Conservation (phyloP, 2,888 invertebrate genomes). For the Pinctada fucata region DNA sequence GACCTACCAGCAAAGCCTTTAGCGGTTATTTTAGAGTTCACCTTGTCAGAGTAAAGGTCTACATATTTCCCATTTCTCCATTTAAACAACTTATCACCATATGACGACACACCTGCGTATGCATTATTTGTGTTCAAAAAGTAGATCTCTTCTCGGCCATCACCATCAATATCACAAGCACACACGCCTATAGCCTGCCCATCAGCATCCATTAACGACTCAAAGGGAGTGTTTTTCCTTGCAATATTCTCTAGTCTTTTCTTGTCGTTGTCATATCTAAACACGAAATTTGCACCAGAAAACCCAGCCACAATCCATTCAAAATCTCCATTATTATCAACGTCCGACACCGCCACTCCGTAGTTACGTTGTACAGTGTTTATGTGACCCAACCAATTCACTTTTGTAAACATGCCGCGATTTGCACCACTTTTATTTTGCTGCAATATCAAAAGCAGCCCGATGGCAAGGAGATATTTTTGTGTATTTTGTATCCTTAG, state of each 20-base stretch:
- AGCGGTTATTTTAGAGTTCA: conserved; percentile 49
- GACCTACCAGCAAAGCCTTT: conserved; percentile 62
- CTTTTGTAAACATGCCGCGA: too few species aligned
- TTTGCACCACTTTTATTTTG: too few species aligned
- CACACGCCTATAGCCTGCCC: conserved; percentile 67
- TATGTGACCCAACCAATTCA: conserved; percentile 23
- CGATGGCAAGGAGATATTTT: too few species aligned
- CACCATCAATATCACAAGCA: conserved; percentile 73
- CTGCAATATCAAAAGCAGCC: too few species aligned
- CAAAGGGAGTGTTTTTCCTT: conserved; percentile 49
- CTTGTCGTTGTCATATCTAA: conserved; percentile 56
- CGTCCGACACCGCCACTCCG: conserved; percentile 68
- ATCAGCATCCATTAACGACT: conserved; percentile 54
- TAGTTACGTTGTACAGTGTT: conserved; percentile 61
- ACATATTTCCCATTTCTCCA: conserved; percentile 59
- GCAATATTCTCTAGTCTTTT: conserved; percentile 62
- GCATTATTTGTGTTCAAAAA: conserved; percentile 67
- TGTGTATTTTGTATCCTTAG: too few species aligned
- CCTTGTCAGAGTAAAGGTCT: conserved; percentile 59
- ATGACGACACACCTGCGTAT: conserved; percentile 51
- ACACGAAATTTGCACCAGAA: conserved; percentile 63
- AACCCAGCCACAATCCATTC: conserved; percentile 68
- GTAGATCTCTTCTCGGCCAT: conserved; percentile 72
- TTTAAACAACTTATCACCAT: conserved; percentile 66
- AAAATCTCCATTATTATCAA: conserved; percentile 64